Evolutionary conservation across 2,113 vertebrate species (phyloP).

Genomic region (Hipposideros armiger): DNA sequence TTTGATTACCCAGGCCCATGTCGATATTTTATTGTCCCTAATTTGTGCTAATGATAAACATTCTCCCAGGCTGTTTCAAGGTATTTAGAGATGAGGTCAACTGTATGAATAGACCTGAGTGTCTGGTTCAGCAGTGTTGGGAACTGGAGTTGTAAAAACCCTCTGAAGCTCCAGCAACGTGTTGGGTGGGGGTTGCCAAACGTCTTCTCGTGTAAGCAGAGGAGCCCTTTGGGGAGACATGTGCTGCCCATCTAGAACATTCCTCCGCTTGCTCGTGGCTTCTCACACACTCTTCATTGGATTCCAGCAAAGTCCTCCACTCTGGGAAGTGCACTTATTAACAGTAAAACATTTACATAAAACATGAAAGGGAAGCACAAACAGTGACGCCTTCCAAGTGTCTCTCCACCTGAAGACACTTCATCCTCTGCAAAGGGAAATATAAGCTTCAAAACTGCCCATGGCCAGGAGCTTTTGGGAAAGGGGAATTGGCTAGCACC

Average conservation of each 20-base stretch:
- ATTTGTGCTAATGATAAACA: not conserved
- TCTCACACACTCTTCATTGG: not conserved
- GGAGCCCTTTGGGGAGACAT: rapidly evolving
- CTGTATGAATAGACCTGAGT: too few species aligned
- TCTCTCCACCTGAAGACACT: not conserved
- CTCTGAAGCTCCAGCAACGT: rapidly evolving
- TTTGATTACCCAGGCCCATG: too few species aligned
- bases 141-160: rapidly evolving
- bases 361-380: not conserved
- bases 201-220: rapidly evolving
- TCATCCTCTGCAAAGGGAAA: not conserved
- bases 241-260: not conserved
- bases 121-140: rapidly evolving
- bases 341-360: not conserved
- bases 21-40: not conserved
- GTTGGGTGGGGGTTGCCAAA: rapidly evolving
- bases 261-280: not conserved
- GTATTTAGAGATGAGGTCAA: not conserved
- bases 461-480: too few species aligned
- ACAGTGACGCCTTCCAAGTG: not conserved
- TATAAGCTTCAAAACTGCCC: rapidly evolving
- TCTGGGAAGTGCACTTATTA: not conserved
- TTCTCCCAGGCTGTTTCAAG: not conserved
- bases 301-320: not conserved
- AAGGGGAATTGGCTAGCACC: rapidly evolving